A percentile compares a stretch with the other conserved stretches of the same genome.
These are phyloP conservation scores for Pelmatolapia mariae DNA, from an alignment of 2,113 vertebrate species.

Conservation along the genomic window DNA sequence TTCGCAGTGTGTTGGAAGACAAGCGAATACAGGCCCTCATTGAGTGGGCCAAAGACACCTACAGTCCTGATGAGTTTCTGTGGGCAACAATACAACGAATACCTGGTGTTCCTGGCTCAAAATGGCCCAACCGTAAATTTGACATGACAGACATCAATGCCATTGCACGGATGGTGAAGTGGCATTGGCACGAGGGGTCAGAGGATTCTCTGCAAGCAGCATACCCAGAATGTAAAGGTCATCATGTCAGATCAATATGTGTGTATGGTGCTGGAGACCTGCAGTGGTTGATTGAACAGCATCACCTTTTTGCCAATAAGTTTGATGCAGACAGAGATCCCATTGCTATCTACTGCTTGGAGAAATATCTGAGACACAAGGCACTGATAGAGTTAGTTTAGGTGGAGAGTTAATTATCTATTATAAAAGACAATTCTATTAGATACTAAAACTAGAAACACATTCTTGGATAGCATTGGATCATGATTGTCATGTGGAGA, in stretches of 20 bases:
- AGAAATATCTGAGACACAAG: slow-evolving; percentile 80
- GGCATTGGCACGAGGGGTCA: slow-evolving; percentile 78
- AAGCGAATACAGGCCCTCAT: slow-evolving; percentile 68
- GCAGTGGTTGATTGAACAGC: slow-evolving; percentile 77
- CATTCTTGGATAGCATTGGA: not conserved
- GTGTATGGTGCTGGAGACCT: slow-evolving; percentile 73
- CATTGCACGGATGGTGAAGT: slow-evolving; percentile 82
- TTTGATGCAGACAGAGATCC: slow-evolving; percentile 80
- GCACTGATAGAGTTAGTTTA: slow-evolving; percentile 7
- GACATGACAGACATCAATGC: slow-evolving; percentile 82
- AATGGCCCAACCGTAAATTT: slow-evolving; percentile 71
- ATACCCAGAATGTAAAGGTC: not conserved
- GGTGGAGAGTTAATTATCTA: not conserved
- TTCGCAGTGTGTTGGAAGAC: slow-evolving; percentile 73
- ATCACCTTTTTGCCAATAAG: slow-evolving; percentile 91
- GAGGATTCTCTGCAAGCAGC: slow-evolving; percentile 3
- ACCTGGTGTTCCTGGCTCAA: slow-evolving; percentile 76
- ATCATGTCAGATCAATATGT: too few relatives aligned
- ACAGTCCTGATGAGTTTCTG: slow-evolving; percentile 84
- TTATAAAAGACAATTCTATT: not conserved
- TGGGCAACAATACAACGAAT: slow-evolving; percentile 91
- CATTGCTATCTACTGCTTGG: slow-evolving; percentile 81
- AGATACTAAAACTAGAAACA: not conserved
- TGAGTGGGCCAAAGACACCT: not conserved
- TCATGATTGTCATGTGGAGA: not conserved